phyloP scores from a whole-genome alignment of 1,140 invertebrate genomes.

The Drosophila erecta region DNA sequence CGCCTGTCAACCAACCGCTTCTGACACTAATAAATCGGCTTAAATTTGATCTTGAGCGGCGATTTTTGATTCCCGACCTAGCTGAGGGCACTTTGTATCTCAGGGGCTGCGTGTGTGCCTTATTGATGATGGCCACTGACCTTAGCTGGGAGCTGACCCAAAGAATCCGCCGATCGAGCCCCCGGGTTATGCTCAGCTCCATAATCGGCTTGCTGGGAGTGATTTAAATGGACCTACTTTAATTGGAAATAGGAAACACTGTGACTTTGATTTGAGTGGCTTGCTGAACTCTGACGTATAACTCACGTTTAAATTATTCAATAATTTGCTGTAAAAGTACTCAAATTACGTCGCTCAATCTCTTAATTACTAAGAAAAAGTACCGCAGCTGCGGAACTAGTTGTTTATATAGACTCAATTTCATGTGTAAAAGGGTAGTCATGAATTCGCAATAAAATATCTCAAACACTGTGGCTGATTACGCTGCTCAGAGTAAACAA shows the following conservation, averaged over 20 bases:
- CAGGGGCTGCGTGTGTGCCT: conserved; percentile 17
- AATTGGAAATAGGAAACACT: conserved; percentile 41
- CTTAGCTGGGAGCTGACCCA: conserved; percentile 29
- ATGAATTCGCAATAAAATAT: not conserved
- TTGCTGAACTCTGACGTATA: not conserved
- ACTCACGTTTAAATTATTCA: not conserved
- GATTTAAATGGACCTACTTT: conserved; percentile 23
- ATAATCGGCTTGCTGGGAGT: conserved; percentile 2
- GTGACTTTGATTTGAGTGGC: not conserved
- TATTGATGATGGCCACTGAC: conserved; percentile 33
- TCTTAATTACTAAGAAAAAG: not conserved
- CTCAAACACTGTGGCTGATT: not conserved
- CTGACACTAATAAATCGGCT: conserved; percentile 78
- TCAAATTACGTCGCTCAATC: not conserved
- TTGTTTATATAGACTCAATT: not conserved
- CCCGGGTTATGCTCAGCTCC: conserved; percentile 17
- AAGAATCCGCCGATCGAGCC: conserved; percentile 28
- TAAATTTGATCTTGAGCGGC: conserved; percentile 76
- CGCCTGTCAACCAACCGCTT: conserved; percentile 45
- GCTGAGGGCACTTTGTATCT: conserved; percentile 27
- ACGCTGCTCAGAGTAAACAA: not conserved
- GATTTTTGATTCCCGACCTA: conserved; percentile 41
- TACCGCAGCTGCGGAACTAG: not conserved
- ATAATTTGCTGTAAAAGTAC: not conserved
- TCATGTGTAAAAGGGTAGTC: not conserved